Conservation (phyloP, 2,888 invertebrate species). For the Mamestra brassicae region DNA sequence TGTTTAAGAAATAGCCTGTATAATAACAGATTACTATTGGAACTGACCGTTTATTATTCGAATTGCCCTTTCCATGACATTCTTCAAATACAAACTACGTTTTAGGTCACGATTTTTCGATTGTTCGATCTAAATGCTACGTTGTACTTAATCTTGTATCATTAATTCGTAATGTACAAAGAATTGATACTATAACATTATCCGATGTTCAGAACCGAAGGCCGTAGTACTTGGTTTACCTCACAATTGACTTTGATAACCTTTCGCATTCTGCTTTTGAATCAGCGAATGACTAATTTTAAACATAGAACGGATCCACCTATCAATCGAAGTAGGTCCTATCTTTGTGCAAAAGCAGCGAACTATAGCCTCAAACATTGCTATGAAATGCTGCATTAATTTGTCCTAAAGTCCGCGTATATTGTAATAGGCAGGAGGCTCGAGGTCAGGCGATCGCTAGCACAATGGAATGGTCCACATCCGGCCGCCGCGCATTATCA, state of each 20-base stretch:
- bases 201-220: slow-evolving; percentile 47
- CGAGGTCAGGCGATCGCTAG: slow-evolving; percentile 86
- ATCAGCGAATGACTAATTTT: slow-evolving; percentile 8
- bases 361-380: slow-evolving; percentile 22
- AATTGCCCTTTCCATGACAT: slow-evolving; percentile 83
- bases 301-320: not conserved
- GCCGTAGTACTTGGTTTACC: slow-evolving; percentile 41
- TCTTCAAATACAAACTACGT: slow-evolving; percentile 75
- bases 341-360: slow-evolving; percentile 11
- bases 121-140: slow-evolving; percentile 71
- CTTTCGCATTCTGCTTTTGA: slow-evolving; percentile 16
- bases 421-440: slow-evolving; percentile 74
- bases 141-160: slow-evolving; percentile 63
- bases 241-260: slow-evolving; percentile 33
- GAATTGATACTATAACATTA: slow-evolving; percentile 56
- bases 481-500: slow-evolving; percentile 87
- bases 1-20: slow-evolving; percentile 74
- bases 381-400: slow-evolving; percentile 69
- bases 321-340: not conserved
- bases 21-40: slow-evolving; percentile 74
- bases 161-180: slow-evolving; percentile 62
- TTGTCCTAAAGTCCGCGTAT: slow-evolving; percentile 77
- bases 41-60: slow-evolving; percentile 75
- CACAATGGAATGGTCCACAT: slow-evolving; percentile 90
- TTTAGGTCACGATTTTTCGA: slow-evolving; percentile 79